These are phyloP conservation scores for Notechis scutatus DNA, from an alignment of 2,113 vertebrate genomes.

Conservation along the genomic window DNA sequence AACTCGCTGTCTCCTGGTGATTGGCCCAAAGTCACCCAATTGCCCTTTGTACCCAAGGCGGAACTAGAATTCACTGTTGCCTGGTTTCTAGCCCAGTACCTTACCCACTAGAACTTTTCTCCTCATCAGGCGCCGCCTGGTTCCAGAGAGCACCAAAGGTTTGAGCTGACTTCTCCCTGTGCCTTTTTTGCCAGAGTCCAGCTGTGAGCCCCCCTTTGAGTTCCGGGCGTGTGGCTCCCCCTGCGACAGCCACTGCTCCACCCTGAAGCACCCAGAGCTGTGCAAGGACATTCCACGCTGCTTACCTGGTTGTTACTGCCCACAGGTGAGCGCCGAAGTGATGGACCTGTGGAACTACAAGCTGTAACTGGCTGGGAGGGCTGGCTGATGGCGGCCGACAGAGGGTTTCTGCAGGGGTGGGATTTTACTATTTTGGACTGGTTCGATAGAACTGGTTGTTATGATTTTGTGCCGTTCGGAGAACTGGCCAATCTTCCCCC, in stretches of 20 bases:
- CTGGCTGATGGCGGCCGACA: background rate
- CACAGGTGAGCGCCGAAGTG: conserved; percentile 66
- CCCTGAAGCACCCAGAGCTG: conserved; percentile 52
- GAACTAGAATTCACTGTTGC: no score
- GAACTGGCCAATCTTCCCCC: no score
- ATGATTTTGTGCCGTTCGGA: no score
- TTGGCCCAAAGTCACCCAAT: no score
- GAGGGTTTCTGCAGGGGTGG: background rate
- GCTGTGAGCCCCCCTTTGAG: conserved; percentile 69
- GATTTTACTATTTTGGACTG: no score
- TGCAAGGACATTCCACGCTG: conserved; percentile 70
- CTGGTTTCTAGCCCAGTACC: background rate
- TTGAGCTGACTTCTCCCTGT: background rate
- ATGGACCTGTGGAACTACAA: background rate
- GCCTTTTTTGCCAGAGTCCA: conserved; percentile 32
- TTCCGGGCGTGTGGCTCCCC: conserved; percentile 74
- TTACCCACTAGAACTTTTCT: background rate
- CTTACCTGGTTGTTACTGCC: conserved; percentile 85
- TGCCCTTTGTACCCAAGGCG: no score
- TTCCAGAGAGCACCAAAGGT: fast-evolving
- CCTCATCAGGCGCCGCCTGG: background rate
- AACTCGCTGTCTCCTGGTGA: background rate
- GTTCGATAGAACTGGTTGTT: no score
- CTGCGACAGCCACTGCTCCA: conserved; percentile 77
- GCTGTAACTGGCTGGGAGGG: background rate